phyloP scores from a whole-genome alignment of 2,797 vertebrate species.

The Argya squamiceps region DNA sequence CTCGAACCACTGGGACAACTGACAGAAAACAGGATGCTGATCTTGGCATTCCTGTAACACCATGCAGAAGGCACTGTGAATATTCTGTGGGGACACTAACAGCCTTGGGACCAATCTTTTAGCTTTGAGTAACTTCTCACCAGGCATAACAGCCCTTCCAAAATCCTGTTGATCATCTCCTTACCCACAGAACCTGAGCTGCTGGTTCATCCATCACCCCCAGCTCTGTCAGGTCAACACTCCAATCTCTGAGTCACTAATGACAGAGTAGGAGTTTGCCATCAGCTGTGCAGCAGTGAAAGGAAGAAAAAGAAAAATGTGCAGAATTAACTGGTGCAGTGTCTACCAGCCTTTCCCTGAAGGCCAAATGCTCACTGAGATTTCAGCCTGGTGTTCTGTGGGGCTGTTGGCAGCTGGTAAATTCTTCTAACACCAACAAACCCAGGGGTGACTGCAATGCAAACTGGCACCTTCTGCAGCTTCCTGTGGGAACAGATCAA shows the following conservation, averaged over 20 bases:
- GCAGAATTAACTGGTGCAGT: neutral
- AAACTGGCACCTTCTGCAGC: neutral
- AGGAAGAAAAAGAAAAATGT: neutral
- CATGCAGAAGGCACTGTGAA: neutral
- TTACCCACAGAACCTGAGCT: neutral
- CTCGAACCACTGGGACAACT: neutral
- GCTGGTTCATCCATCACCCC: neutral
- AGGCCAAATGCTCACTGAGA: neutral
- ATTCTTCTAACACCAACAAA: fast-evolving
- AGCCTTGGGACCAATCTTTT: neutral
- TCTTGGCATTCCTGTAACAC: neutral
- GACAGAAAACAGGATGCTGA: neutral
- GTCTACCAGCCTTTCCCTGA: neutral
- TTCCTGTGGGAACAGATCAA: fast-evolving
- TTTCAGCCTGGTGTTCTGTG: neutral
- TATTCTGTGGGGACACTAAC: neutral
- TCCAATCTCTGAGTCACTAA: neutral
- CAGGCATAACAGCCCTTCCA: neutral
- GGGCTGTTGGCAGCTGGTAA: neutral
- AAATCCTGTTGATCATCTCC: neutral
- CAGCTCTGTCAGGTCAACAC: neutral
- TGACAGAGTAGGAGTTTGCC: neutral
- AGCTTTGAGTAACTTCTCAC: neutral
- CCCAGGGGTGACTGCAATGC: neutral
- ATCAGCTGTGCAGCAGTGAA: neutral